phyloP scores from a whole-genome alignment of 2,888 invertebrate genomes.

The Coremacera marginata region DNA sequence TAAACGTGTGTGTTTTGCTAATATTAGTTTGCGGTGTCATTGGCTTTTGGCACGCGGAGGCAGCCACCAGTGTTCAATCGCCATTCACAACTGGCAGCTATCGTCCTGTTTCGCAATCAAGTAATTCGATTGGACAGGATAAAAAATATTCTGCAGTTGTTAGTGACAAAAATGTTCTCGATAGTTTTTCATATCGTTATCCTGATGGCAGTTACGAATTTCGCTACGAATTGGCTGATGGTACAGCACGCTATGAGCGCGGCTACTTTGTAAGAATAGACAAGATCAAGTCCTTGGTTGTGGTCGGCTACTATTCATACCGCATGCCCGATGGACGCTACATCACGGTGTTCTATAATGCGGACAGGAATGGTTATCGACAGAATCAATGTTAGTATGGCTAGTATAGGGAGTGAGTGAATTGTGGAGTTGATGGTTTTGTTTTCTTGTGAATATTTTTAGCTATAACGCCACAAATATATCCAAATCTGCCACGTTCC shows the following conservation, averaged over 20 bases:
- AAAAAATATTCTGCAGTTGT: not conserved
- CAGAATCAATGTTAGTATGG: conserved; percentile 64
- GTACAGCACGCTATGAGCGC: conserved; percentile 64
- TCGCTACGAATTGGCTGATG: conserved; percentile 63
- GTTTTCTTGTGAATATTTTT: conserved; percentile 19
- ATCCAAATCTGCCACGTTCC: conserved; percentile 61
- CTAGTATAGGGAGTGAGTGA: not conserved
- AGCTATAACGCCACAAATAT: conserved; percentile 62
- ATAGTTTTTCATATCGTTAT: conserved; percentile 61
- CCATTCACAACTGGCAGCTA: not conserved
- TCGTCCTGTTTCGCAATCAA: not conserved
- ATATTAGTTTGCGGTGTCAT: not conserved
- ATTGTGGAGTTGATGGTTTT: not conserved
- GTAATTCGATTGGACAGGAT: not conserved
- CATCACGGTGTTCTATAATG: conserved; percentile 66
- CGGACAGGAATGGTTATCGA: conserved; percentile 64
- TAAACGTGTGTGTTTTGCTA: not conserved
- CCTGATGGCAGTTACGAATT: conserved; percentile 66
- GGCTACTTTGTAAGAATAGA: conserved; percentile 61
- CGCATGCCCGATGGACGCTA: conserved; percentile 60
- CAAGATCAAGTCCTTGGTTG: conserved; percentile 59
- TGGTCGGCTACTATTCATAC: conserved; percentile 65
- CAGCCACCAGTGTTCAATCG: not conserved
- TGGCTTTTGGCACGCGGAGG: not conserved
- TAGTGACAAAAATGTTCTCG: conserved; percentile 49